These are phyloP conservation scores for Pangasius krempfi DNA, from an alignment of 2,797 vertebrate genomes.

Conservation along the genomic window DNA sequence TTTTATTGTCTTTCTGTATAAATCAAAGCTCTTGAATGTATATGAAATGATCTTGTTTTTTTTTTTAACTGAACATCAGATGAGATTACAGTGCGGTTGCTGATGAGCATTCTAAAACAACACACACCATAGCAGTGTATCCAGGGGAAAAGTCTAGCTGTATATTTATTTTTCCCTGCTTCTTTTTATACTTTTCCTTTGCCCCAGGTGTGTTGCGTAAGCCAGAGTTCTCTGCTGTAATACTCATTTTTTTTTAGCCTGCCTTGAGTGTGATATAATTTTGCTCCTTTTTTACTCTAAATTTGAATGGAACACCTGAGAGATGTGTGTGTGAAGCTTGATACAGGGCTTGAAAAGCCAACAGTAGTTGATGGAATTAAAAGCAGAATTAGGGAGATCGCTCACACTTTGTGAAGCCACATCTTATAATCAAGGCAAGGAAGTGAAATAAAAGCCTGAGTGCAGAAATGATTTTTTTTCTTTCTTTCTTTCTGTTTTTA, in stretches of 20 bases:
- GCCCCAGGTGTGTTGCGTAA: slow-evolving; percentile 5
- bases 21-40: background rate
- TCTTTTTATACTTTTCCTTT: slow-evolving; percentile 8
- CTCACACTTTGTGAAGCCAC: background rate
- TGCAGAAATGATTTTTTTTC: background rate
- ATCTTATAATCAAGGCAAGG: background rate
- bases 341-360: background rate
- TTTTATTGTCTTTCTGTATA: background rate
- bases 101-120: background rate
- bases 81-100: too few relatives aligned
- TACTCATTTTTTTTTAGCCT: background rate
- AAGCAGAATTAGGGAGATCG: background rate
- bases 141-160: background rate
- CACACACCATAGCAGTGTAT: background rate
- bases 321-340: background rate
- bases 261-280: background rate
- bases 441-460: background rate
- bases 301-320: slow-evolving; percentile 2
- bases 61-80: background rate
- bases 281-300: background rate
- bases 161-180: background rate
- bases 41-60: background rate
- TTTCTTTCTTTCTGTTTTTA: background rate
- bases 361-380: background rate
- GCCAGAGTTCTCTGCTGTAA: background rate